These are phyloP conservation scores for Nasua narica DNA, from an alignment of 2,797 vertebrate genomes.

Conservation along the genomic window DNA sequence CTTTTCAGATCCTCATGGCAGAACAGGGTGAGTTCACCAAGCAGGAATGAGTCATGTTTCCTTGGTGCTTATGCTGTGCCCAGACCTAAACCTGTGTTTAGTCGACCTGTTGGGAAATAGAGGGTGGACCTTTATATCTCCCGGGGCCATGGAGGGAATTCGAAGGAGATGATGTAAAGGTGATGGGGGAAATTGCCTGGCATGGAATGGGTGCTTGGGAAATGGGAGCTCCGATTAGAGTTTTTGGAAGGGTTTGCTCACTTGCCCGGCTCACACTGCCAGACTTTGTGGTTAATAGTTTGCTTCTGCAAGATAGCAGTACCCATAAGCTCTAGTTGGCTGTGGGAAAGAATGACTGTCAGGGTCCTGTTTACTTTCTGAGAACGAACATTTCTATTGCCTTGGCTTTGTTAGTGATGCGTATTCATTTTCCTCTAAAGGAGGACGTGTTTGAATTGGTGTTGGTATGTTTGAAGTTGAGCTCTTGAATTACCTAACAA, in stretches of 20 bases:
- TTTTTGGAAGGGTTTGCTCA: neutral
- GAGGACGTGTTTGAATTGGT: neutral
- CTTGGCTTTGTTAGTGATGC: neutral
- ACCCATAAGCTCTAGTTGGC: neutral
- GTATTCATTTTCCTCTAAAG: neutral
- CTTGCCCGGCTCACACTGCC: neutral
- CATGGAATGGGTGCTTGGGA: neutral
- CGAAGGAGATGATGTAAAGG: neutral
- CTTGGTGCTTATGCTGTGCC: neutral
- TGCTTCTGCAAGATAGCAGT: neutral
- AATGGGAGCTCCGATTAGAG: neutral
- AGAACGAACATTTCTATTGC: neutral
- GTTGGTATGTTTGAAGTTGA: neutral
- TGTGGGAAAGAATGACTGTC: neutral
- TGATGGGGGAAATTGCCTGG: neutral
- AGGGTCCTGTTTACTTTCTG: neutral
- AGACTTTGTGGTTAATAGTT: neutral
- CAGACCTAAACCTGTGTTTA: neutral
- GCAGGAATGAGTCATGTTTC: neutral
- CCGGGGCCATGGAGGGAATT: neutral
- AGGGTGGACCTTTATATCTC: neutral
- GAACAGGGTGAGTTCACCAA: neutral
- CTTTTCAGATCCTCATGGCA: neutral
- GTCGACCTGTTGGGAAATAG: neutral
- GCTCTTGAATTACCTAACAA: neutral